phyloP scores from a whole-genome alignment of 2,888 invertebrate genomes.

The Vannuccia rotundouncinata region DNA sequence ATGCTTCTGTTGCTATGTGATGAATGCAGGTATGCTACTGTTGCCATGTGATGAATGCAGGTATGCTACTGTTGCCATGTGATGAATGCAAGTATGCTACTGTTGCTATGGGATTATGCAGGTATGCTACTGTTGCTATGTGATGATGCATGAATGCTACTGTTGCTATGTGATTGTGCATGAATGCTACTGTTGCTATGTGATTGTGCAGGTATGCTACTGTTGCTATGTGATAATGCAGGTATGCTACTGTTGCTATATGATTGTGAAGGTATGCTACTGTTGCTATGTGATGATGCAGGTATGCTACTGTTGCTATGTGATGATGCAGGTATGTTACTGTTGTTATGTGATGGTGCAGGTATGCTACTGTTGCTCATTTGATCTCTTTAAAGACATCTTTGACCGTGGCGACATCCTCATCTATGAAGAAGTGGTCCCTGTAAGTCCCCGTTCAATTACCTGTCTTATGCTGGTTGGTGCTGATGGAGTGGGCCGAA shows the following conservation, averaged over 20 bases:
- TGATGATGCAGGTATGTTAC: background rate
- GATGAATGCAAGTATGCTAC: background rate
- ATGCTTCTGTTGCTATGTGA: background rate
- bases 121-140: background rate
- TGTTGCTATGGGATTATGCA: background rate
- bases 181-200: background rate
- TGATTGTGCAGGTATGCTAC: background rate
- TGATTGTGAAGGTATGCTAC: background rate
- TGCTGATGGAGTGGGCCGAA: background rate
- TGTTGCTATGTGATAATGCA: background rate
- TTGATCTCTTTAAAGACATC: background rate
- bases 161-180: background rate
- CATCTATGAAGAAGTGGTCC: background rate
- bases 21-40: background rate
- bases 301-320: background rate
- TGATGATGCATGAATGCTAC: background rate
- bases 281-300: background rate
- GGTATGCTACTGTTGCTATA: background rate
- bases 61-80: background rate
- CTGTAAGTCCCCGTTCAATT: background rate
- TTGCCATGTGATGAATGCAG: background rate
- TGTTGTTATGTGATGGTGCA: background rate
- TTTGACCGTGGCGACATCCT: background rate
- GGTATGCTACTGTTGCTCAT: background rate
- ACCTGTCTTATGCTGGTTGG: background rate